Percentiles rank a stretch among this genome's conserved stretches.
Evolutionary conservation across 1,140 invertebrate species (phyloP).

Genomic region (Dufourea novaeangliae): DNA sequence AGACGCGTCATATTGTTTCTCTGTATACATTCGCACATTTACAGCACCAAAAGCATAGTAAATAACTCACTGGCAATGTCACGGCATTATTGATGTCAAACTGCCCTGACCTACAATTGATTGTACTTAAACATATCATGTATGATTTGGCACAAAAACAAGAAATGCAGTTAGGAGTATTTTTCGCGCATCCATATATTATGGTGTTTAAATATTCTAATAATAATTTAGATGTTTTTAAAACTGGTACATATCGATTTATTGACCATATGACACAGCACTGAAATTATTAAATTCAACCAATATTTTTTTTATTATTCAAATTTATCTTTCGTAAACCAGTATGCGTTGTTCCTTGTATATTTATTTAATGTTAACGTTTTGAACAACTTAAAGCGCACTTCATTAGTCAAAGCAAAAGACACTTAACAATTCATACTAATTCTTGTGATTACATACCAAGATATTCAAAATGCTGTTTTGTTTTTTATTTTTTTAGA

Average conservation of each 20-base stretch:
- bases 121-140: neutral
- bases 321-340: too few relatives aligned
- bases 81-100: neutral
- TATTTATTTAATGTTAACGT: neutral
- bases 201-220: conserved; percentile 29
- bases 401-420: too few relatives aligned
- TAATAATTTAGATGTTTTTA: neutral
- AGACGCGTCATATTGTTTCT: neutral
- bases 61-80: neutral
- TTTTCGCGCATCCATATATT: conserved; percentile 25
- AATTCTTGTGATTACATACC: too few relatives aligned
- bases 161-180: conserved; percentile 51
- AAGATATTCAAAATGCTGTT: too few relatives aligned
- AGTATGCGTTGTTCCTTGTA: too few relatives aligned
- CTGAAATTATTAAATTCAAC: neutral
- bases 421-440: too few relatives aligned
- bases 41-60: neutral
- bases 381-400: too few relatives aligned
- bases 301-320: neutral
- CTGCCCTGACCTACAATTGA: conserved; percentile 9
- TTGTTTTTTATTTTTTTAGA: too few relatives aligned
- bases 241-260: neutral
- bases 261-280: neutral
- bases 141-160: conserved; percentile 46
- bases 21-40: neutral